Evolutionary conservation across 2,797 vertebrate species (phyloP).

Genomic region (Melanotaenia maccullochi): DNA sequence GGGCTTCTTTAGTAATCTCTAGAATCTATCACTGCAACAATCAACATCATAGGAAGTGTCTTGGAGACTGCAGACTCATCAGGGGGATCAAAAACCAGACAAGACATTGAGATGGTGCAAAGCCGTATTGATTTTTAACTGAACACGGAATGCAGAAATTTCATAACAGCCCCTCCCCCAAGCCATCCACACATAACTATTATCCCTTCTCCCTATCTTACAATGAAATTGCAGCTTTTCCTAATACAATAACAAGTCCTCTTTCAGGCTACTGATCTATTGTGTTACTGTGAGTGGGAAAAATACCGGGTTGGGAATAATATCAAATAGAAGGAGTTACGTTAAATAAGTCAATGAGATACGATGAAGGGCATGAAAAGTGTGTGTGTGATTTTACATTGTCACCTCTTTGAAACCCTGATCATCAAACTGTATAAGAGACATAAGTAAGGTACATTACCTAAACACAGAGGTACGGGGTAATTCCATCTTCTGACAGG

Average conservation of each 20-base stretch:
- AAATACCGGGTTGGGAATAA: constrained; percentile 18
- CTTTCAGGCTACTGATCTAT: constrained; percentile 37
- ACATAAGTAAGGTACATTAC: constrained; percentile 73
- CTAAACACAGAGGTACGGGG: constrained; percentile 94
- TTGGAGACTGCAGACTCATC: constrained; percentile 43
- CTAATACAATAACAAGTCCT: constrained; percentile 53
- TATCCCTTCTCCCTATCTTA: constrained; percentile 14
- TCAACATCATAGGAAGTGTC: constrained; percentile 52
- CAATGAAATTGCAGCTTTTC: constrained; percentile 47
- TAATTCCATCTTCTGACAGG: constrained; percentile 99
- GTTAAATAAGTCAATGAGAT: constrained; percentile 9
- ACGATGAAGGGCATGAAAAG: constrained; percentile 5
- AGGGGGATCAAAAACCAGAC: constrained; percentile 62
- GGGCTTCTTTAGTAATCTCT: constrained; percentile 44
- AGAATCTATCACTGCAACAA: constrained; percentile 47
- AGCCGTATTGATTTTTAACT: constrained; percentile 65
- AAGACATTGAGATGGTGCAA: constrained; percentile 47
- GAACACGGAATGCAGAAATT: constrained; percentile 50
- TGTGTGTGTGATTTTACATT: constrained; percentile 21
- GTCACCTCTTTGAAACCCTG: constrained; percentile 34
- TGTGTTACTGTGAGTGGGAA: constrained; percentile 18
- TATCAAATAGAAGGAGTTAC: background rate
- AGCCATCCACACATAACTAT: constrained; percentile 24
- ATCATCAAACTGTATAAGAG: constrained; percentile 18
- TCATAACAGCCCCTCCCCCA: constrained; percentile 35